Conservation (phyloP, 2,888 invertebrate species). For the Harpalus rufipes region DNA sequence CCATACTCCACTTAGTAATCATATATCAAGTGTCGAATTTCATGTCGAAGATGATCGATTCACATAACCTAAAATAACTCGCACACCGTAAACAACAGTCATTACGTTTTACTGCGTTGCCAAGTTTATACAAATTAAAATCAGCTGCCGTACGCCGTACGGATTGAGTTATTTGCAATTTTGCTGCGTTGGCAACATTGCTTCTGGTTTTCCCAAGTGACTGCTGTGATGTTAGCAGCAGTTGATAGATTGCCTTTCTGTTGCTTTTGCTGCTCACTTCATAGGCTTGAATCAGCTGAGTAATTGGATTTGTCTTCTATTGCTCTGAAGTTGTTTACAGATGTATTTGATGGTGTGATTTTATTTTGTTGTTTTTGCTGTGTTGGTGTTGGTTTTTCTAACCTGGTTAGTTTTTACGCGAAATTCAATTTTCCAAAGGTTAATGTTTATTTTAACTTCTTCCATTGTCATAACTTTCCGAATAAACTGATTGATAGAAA, state of each 20-base stretch:
- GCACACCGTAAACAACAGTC: not conserved
- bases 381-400: not conserved
- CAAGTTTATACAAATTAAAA: constrained; percentile 16
- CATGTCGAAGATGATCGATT: constrained; percentile 2
- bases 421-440: no score
- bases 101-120: not conserved
- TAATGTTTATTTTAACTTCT: no score
- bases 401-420: not conserved
- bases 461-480: no score
- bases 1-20: not conserved
- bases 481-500: no score
- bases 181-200: constrained; percentile 1
- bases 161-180: constrained; percentile 44
- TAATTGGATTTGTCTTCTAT: constrained; percentile 45
- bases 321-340: constrained; percentile 2
- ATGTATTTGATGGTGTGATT: constrained; percentile 17
- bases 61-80: constrained; percentile 36
- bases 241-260: constrained; percentile 37
- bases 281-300: not conserved
- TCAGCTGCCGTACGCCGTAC: constrained; percentile 10
- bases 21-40: constrained; percentile 15
- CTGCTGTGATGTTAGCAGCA: constrained; percentile 27
- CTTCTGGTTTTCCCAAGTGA: constrained; percentile 13
- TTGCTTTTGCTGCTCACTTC: constrained; percentile 18
- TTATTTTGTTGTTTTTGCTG: not conserved